Percentiles rank a stretch among this genome's conserved stretches.
Conservation (phyloP, 1,140 invertebrate species). For the Drosophila eugracilis region DNA sequence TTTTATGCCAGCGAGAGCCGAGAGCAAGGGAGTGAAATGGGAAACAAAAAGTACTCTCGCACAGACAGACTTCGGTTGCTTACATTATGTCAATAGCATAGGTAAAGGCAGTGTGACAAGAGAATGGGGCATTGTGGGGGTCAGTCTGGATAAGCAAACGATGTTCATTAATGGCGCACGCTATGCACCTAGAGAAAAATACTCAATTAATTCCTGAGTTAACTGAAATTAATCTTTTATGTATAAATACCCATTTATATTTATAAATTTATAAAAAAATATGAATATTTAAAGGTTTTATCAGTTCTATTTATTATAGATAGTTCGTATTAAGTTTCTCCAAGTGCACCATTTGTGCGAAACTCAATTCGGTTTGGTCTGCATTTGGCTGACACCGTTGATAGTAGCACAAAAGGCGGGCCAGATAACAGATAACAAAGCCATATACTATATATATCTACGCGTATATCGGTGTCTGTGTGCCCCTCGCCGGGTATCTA, state of each 20-base stretch:
- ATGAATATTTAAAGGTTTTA: too few species aligned
- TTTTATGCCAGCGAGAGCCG: slow-evolving; percentile 62
- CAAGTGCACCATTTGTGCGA: slow-evolving; percentile 30
- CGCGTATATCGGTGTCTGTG: background rate
- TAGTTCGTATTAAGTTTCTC: background rate
- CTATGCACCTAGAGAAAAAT: slow-evolving; percentile 35
- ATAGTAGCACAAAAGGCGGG: slow-evolving; percentile 55
- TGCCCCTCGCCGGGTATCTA: background rate
- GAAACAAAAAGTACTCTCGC: slow-evolving; percentile 14
- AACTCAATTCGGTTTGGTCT: slow-evolving; percentile 46
- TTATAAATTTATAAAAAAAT: too few species aligned
- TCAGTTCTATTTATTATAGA: too few species aligned
- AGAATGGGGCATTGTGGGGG: background rate
- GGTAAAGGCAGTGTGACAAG: slow-evolving; percentile 26
- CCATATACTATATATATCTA: slow-evolving; percentile 27
- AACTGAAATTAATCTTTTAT: background rate
- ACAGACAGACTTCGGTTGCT: slow-evolving; percentile 45
- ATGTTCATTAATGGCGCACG: slow-evolving; percentile 80
- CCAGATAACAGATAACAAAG: slow-evolving; percentile 62
- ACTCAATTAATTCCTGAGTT: background rate
- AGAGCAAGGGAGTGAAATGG: slow-evolving; percentile 18
- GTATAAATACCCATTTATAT: too few species aligned
- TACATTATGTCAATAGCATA: slow-evolving; percentile 78
- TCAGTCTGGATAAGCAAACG: slow-evolving; percentile 78
- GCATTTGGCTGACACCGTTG: slow-evolving; percentile 59